Evolutionary conservation across 2,113 vertebrate genomes (phyloP).

Genomic region (Tupaia chinensis): DNA sequence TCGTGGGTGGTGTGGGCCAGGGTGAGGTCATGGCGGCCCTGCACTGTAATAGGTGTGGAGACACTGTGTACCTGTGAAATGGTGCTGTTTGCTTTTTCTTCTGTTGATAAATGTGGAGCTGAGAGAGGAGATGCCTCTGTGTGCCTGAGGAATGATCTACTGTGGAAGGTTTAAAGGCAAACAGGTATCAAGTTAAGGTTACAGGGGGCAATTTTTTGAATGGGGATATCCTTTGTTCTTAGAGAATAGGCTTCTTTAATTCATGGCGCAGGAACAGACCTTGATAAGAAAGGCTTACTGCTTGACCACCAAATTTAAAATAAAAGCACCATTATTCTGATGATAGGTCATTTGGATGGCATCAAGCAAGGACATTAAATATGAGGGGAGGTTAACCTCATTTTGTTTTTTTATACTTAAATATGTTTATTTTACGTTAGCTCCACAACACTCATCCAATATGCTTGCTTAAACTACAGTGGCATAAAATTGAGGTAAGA

Average conservation of each 20-base stretch:
- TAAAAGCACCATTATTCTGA: conserved; percentile 41
- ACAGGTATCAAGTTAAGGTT: conserved; percentile 80
- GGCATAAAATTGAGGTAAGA: conserved; percentile 52
- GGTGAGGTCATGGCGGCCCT: conserved; percentile 67
- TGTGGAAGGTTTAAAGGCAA: conserved; percentile 69
- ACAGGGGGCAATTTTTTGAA: conserved; percentile 73
- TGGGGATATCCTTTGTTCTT: conserved; percentile 67
- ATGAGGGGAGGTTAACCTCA: background rate
- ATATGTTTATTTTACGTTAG: conserved; percentile 32
- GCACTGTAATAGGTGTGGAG: conserved; percentile 75
- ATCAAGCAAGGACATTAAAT: conserved; percentile 28
- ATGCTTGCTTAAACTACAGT: background rate
- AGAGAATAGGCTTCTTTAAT: conserved; percentile 60
- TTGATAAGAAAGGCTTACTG: conserved; percentile 67
- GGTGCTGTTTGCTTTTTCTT: conserved; percentile 74
- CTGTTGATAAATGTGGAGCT: conserved; percentile 81
- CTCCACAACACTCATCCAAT: background rate
- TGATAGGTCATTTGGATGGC: conserved; percentile 49
- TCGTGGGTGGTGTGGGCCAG: conserved; percentile 76
- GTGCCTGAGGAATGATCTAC: conserved; percentile 72
- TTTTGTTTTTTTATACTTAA: conserved; percentile 54
- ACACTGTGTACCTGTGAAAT: conserved; percentile 77
- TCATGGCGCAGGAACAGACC: conserved; percentile 25
- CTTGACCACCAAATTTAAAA: conserved; percentile 42
- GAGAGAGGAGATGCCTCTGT: conserved; percentile 68